Percentiles rank a stretch among this genome's conserved stretches.
Conservation (phyloP, 1,140 invertebrate genomes). For the Drosophila paulistorum region DNA sequence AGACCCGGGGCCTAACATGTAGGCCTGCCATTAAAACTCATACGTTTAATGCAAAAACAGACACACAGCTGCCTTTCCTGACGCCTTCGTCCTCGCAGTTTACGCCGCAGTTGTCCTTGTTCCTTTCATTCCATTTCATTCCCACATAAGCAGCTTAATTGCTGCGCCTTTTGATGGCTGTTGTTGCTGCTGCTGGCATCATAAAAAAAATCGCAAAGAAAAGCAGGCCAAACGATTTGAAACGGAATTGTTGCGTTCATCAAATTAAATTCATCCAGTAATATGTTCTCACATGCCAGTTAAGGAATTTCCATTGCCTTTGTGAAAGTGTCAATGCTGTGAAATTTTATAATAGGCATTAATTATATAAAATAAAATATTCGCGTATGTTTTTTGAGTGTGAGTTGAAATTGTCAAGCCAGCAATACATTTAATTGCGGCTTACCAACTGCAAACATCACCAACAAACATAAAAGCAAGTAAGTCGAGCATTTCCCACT, state of each 20-base stretch:
- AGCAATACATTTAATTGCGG: slow-evolving; percentile 19
- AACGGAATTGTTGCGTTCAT: slow-evolving; percentile 14
- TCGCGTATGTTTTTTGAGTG: not conserved
- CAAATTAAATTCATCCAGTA: slow-evolving; percentile 5
- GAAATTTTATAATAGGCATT: slow-evolving; percentile 14
- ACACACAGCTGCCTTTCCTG: slow-evolving; percentile 2
- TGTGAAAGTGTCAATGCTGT: slow-evolving; percentile 11
- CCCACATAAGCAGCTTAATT: slow-evolving; percentile 22
- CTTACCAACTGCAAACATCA: slow-evolving; percentile 11
- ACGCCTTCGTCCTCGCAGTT: not conserved
- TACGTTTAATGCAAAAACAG: slow-evolving; percentile 17
- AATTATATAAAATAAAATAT: slow-evolving; percentile 19
- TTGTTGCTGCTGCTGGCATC: slow-evolving; percentile 9
- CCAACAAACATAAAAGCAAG: not conserved
- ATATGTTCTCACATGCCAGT: slow-evolving; percentile 9
- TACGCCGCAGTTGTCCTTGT: not conserved
- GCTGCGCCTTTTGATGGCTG: slow-evolving; percentile 23
- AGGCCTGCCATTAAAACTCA: slow-evolving; percentile 18
- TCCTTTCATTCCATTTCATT: slow-evolving; percentile 13
- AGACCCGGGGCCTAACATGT: not conserved
- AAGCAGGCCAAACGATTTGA: slow-evolving; percentile 14
- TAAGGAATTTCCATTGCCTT: not conserved
- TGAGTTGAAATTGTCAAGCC: slow-evolving; percentile 6
- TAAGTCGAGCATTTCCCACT: not conserved
- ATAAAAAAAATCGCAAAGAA: slow-evolving; percentile 9